These are phyloP conservation scores for Ypsolopha sequella DNA, from an alignment of 2,888 invertebrate species.

Conservation along the genomic window DNA sequence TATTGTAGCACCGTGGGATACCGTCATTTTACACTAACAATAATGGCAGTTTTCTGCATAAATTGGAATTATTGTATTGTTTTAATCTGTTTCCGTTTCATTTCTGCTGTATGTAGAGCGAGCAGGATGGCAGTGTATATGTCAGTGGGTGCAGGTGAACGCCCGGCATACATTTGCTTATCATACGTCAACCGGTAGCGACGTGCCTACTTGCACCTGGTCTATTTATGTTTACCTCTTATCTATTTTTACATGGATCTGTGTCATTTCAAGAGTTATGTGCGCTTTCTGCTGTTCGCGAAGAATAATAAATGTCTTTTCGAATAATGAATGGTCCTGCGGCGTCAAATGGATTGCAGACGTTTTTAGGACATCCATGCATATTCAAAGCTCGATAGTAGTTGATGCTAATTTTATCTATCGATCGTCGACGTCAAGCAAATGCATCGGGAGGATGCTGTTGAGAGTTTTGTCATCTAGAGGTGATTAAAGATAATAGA, in stretches of 20 bases:
- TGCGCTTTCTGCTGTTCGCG: too few relatives aligned
- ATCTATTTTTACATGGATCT: constrained; percentile 10
- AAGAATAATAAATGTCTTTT: too few relatives aligned
- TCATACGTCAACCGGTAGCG: constrained; percentile 52
- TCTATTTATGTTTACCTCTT: constrained; percentile 5
- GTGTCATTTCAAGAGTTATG: too few relatives aligned
- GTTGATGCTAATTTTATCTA: constrained; percentile 9
- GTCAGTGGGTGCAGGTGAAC: constrained; percentile 62
- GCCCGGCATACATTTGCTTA: constrained; percentile 65
- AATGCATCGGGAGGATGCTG: constrained; percentile 7
- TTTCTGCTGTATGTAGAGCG: neutral
- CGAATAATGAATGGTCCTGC: too few relatives aligned
- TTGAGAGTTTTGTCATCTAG: constrained; percentile 41
- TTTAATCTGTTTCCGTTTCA: constrained; percentile 7
- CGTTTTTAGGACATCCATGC: too few relatives aligned
- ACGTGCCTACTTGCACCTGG: constrained; percentile 44
- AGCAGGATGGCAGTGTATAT: constrained; percentile 30
- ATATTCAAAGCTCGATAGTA: constrained; percentile 4
- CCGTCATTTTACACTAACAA: constrained; percentile 32
- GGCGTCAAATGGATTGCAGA: too few relatives aligned
- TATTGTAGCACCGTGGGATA: constrained; percentile 26
- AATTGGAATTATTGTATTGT: constrained; percentile 42
- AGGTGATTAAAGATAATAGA: constrained; percentile 48
- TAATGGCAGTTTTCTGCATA: constrained; percentile 35
- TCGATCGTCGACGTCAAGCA: constrained; percentile 8